Evolutionary conservation across 2,888 invertebrate genomes (phyloP), one percentile per base, ranked within the genome.

Genomic region (Auanema sp.): DNA sequence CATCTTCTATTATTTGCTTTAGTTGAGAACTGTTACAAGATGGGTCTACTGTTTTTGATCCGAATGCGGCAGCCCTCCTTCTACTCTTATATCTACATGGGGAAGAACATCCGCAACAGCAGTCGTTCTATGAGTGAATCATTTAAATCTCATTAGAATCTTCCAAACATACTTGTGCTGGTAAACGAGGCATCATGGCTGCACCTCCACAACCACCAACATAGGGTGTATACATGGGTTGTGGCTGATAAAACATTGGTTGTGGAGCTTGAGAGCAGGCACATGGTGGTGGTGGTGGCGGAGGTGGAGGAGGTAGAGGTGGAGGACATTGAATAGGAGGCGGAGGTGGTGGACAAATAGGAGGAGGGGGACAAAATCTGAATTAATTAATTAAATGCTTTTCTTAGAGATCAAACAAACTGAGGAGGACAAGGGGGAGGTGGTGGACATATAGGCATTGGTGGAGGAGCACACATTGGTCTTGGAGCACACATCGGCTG

Each of bases 51-150:
- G 72, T 68, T 42, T 76, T 68, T 14, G 73, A 60, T 12, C 69
- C 71, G 47, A 66, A 66, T 14, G 69, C 74, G 3, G 68, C 63
- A 47, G 69, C 61, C n/a, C 72, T 58, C 47, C 73, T 58, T n/a
- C 74, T 65, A 52, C 72, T 65, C 33, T 69, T 65, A 60, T 68
- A 78, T 40, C 71, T 64, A 50, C 76, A 78, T 8, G 77, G 76
- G 6, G 71, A 69, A 10, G 69, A 70, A 54, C 81, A 81, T 25
- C 80, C 80, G 67, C 78, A 79, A 52, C 81, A 81, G 59, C 81
- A 81, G 61, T 81, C 81, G 49, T 80, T 80, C 76, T 79, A 58
- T 21, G 64, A 58, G 11, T 21, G 12, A 40, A 4, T 25, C 51
- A 21, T 2, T 49, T 2, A 43, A 58, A 10, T 12, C 41, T 55